Percentiles rank a stretch among this genome's conserved stretches.
Conservation (phyloP, 2,113 vertebrate species). For the Seriola aureovittata region DNA sequence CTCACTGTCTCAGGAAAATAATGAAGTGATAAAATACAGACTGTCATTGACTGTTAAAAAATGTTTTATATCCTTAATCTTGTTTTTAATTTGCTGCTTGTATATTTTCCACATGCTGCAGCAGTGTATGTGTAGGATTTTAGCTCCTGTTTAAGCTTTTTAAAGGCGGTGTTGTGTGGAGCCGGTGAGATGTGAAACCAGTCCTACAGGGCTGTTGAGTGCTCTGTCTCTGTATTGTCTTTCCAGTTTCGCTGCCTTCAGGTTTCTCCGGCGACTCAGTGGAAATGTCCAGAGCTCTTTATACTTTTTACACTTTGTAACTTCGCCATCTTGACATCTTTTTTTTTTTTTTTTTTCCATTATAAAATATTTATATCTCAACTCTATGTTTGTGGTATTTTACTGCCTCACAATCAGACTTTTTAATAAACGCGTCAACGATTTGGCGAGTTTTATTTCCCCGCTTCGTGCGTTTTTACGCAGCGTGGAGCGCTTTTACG, state of each 20-base stretch:
- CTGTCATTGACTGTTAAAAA: not conserved
- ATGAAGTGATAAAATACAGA: constrained; percentile 5
- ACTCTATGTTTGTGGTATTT: not conserved
- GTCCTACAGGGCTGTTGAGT: constrained; percentile 72
- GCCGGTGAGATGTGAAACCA: constrained; percentile 72
- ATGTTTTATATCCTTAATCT: not conserved
- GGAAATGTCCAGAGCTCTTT: not conserved
- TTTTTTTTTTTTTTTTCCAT: not conserved
- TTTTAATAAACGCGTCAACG: not conserved
- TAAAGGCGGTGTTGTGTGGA: constrained; percentile 13
- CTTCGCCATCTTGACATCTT: not conserved
- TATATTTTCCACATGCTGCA: not conserved
- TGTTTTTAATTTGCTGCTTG: not conserved
- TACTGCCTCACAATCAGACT: not conserved
- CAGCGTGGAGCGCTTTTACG: constrained; percentile 1
- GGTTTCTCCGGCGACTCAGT: constrained; percentile 48
- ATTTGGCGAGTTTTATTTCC: not conserved
- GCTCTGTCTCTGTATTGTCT: constrained; percentile 57
- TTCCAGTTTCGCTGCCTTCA: constrained; percentile 77
- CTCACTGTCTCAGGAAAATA: not conserved
- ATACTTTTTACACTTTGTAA: not conserved
- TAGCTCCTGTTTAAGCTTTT: not conserved
- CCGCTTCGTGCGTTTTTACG: not conserved
- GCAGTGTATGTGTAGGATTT: not conserved
- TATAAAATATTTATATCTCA: not conserved